These are phyloP conservation scores for Enteromius mattozi DNA, from an alignment of 2,797 vertebrate genomes.

Conservation along the genomic window DNA sequence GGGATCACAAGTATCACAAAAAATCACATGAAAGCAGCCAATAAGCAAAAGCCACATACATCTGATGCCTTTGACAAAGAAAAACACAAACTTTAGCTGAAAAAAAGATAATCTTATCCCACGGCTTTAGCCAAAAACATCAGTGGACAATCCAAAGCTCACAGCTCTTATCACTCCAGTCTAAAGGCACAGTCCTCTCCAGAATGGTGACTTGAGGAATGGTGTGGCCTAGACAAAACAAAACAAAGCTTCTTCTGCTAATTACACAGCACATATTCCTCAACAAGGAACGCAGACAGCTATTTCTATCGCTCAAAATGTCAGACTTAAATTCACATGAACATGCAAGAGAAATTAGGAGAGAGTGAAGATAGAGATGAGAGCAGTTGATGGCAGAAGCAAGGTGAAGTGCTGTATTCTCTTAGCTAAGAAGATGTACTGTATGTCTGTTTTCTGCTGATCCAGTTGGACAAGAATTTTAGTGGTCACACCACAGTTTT, in stretches of 20 bases:
- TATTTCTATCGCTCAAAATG: conserved; percentile 59
- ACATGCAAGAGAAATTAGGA: background rate
- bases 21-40: background rate
- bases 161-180: conserved; percentile 2
- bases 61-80: conserved; percentile 3
- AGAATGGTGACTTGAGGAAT: conserved; percentile 20
- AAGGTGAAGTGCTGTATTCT: background rate
- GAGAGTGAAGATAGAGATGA: background rate
- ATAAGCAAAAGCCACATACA: background rate
- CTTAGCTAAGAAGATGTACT: background rate
- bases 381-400: background rate
- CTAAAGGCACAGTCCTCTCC: conserved; percentile 7
- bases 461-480: background rate
- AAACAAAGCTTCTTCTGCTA: conserved; percentile 45
- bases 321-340: conserved; percentile 50
- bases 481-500: background rate
- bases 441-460: background rate
- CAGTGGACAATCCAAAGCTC: background rate
- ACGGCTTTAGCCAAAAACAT: conserved; percentile 33
- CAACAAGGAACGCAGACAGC: conserved; percentile 44
- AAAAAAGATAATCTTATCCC: conserved; percentile 17
- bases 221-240: conserved; percentile 47
- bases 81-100: conserved; percentile 1
- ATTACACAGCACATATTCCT: conserved; percentile 44
- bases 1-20: too few species aligned